These are phyloP conservation scores for Coluber constrictor DNA, from an alignment of 2,797 vertebrate genomes.

Conservation along the genomic window DNA sequence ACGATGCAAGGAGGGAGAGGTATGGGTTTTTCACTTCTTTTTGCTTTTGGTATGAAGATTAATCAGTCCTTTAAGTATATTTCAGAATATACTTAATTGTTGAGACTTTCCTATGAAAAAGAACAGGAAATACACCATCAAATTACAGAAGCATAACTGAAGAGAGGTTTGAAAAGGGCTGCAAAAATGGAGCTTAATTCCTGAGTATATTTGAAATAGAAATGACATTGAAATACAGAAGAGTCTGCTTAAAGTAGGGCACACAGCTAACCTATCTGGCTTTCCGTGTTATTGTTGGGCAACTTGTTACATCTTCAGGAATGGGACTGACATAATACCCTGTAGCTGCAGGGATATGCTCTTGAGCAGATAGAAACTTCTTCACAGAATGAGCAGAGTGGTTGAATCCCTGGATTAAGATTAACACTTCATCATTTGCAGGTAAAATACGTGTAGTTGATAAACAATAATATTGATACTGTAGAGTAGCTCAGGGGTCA, in stretches of 20 bases:
- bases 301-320: neutral
- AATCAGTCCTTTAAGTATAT: neutral
- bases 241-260: neutral
- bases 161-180: neutral
- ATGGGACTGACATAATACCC: neutral
- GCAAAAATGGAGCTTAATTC: neutral
- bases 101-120: neutral
- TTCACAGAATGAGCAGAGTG: neutral
- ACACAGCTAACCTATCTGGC: neutral
- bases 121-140: neutral
- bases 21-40: neutral
- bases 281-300: neutral
- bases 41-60: neutral
- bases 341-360: neutral
- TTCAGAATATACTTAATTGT: neutral
- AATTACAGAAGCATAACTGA: neutral
- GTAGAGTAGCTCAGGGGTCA: constrained; percentile 45
- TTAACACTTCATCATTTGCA: neutral
- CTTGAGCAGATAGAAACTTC: neutral
- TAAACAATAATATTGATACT: constrained; percentile 41
- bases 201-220: neutral
- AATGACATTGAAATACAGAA: neutral
- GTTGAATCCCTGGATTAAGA: neutral
- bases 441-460: constrained; percentile 39
- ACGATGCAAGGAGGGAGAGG: neutral